Conservation (phyloP, 2,888 invertebrate genomes). For the Sinopyrophorus schimmeli region DNA sequence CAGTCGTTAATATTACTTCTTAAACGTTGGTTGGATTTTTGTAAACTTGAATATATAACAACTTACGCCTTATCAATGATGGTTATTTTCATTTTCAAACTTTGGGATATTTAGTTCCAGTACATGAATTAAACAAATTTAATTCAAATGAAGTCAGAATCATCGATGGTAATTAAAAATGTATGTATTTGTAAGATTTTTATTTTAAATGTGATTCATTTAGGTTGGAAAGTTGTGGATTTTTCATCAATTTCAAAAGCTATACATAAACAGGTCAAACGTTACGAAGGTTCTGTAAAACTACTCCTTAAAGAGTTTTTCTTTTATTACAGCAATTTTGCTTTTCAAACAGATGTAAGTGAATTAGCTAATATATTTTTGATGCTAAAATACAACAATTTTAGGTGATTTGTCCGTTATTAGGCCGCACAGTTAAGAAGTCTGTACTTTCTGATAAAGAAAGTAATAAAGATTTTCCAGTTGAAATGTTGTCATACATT, state of each 20-base stretch:
- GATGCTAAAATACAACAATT: constrained; percentile 30
- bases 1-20: constrained; percentile 60
- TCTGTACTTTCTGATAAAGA: constrained; percentile 46
- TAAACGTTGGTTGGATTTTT: constrained; percentile 60
- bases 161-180: constrained; percentile 52
- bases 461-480: constrained; percentile 46
- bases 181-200: not conserved
- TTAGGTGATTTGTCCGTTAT: constrained; percentile 57
- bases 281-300: constrained; percentile 36
- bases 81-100: constrained; percentile 64
- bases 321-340: constrained; percentile 47
- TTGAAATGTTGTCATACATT: constrained; percentile 53
- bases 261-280: constrained; percentile 35
- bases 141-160: constrained; percentile 38
- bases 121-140: constrained; percentile 49
- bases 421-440: constrained; percentile 54
- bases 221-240: constrained; percentile 53
- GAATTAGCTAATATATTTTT: constrained; percentile 27
- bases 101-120: constrained; percentile 54
- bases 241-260: constrained; percentile 41
- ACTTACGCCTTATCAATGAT: constrained; percentile 63
- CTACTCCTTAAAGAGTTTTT: constrained; percentile 49
- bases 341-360: constrained; percentile 48
- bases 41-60: constrained; percentile 52
- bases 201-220: too few species aligned